Evolutionary conservation across 2,888 invertebrate species (phyloP).

Genomic region (Cryptus armator): DNA sequence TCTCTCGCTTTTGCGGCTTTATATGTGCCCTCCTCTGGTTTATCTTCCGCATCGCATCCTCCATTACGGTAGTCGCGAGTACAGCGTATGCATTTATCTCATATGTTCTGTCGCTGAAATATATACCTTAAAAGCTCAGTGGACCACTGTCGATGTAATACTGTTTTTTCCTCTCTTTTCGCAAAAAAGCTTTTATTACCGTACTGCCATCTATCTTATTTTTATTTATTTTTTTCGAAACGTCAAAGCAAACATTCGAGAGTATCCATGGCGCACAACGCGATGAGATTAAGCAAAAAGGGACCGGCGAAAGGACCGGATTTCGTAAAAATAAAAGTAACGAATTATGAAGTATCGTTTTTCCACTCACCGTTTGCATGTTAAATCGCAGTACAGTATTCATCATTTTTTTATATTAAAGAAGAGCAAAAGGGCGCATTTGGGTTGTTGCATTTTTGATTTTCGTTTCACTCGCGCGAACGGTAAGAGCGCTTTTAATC

Average conservation of each 20-base stretch:
- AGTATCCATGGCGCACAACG: background rate
- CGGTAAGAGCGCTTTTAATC: too few species aligned
- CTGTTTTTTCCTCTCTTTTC: background rate
- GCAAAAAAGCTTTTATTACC: constrained; percentile 27
- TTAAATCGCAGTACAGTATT: background rate
- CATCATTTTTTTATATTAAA: background rate
- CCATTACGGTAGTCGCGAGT: background rate
- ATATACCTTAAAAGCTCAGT: constrained; percentile 5
- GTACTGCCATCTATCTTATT: background rate
- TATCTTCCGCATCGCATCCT: background rate
- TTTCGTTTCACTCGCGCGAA: too few species aligned
- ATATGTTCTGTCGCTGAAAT: background rate
- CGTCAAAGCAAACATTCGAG: background rate
- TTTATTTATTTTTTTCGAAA: background rate
- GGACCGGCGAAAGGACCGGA: background rate
- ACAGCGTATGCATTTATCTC: background rate
- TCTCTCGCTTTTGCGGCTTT: constrained; percentile 12
- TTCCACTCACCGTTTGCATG: background rate
- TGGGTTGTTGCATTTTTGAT: background rate
- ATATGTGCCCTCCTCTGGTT: background rate
- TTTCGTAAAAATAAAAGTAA: background rate
- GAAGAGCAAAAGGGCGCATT: background rate
- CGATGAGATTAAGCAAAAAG: background rate
- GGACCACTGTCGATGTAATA: background rate
- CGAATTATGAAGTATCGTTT: background rate